phyloP scores from a whole-genome alignment of 2,888 invertebrate species.

The Choristoneura rosaceana region DNA sequence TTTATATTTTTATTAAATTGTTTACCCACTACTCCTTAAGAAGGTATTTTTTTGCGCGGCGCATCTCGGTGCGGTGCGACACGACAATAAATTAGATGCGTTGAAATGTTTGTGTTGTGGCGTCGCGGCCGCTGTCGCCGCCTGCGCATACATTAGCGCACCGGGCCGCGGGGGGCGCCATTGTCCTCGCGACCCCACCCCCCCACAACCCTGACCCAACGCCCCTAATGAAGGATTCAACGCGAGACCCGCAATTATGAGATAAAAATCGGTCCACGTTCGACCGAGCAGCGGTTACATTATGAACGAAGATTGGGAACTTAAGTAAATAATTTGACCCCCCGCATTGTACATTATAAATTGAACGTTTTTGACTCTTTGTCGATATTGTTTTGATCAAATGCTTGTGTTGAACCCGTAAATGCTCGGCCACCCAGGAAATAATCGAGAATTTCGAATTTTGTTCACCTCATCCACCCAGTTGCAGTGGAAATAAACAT shows the following conservation, averaged over 20 bases:
- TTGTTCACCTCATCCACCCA: neutral
- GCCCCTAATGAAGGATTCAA: slow-evolving; percentile 77
- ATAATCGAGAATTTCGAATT: slow-evolving; percentile 6
- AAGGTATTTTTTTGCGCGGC: slow-evolving; percentile 76
- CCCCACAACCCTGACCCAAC: slow-evolving; percentile 44
- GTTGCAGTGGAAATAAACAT: neutral
- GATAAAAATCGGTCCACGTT: slow-evolving; percentile 73
- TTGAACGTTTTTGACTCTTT: slow-evolving; percentile 9
- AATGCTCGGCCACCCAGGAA: slow-evolving; percentile 31
- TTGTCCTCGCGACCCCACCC: slow-evolving; percentile 48
- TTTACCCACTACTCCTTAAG: slow-evolving; percentile 64
- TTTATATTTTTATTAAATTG: neutral
- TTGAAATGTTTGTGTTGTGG: slow-evolving; percentile 83
- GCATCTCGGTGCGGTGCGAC: slow-evolving; percentile 61
- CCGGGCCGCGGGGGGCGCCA: slow-evolving; percentile 48
- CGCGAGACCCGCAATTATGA: slow-evolving; percentile 76
- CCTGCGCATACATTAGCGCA: slow-evolving; percentile 79
- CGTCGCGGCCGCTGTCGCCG: slow-evolving; percentile 70
- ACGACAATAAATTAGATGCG: slow-evolving; percentile 82
- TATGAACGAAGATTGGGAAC: slow-evolving; percentile 13
- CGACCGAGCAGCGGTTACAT: slow-evolving; percentile 46
- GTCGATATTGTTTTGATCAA: slow-evolving; percentile 24
- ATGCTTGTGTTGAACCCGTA: slow-evolving; percentile 19
- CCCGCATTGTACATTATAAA: slow-evolving; percentile 28
- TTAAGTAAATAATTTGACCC: slow-evolving; percentile 41